phyloP scores from a whole-genome alignment of 2,113 vertebrate species.

The Hippocampus zosterae region DNA sequence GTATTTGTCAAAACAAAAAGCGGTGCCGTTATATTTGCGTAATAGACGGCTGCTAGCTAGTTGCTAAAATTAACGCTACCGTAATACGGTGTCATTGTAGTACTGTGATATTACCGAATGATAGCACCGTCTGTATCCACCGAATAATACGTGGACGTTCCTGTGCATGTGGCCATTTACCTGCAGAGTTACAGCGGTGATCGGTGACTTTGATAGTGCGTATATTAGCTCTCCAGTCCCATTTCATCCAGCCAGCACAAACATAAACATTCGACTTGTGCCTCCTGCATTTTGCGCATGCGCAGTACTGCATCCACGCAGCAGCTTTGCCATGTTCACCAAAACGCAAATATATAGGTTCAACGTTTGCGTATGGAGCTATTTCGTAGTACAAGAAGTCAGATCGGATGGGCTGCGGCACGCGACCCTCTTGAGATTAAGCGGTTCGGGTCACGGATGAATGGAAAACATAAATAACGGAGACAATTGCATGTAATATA shows the following conservation, averaged over 20 bases:
- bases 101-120: neutral
- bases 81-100: neutral
- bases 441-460: neutral
- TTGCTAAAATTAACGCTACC: constrained; percentile 14
- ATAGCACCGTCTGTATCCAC: neutral
- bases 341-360: neutral
- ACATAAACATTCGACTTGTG: constrained; percentile 23
- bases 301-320: constrained; percentile 13
- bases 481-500: neutral
- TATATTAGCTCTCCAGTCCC: constrained; percentile 2
- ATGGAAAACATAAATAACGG: neutral
- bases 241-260: constrained; percentile 8
- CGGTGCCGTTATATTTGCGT: neutral
- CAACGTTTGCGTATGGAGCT: neutral
- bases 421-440: too few relatives aligned
- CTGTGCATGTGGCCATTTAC: neutral
- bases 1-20: neutral
- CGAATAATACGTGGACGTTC: neutral
- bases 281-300: constrained; percentile 22
- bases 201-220: neutral
- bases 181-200: too few relatives aligned
- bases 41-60: neutral
- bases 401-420: too few relatives aligned
- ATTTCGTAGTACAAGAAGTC: neutral
- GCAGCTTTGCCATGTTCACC: neutral